Percentiles rank a stretch among this genome's conserved stretches.
phyloP scores from a whole-genome alignment of 1,140 invertebrate species.

The Yoshiicerus persimilis region DNA sequence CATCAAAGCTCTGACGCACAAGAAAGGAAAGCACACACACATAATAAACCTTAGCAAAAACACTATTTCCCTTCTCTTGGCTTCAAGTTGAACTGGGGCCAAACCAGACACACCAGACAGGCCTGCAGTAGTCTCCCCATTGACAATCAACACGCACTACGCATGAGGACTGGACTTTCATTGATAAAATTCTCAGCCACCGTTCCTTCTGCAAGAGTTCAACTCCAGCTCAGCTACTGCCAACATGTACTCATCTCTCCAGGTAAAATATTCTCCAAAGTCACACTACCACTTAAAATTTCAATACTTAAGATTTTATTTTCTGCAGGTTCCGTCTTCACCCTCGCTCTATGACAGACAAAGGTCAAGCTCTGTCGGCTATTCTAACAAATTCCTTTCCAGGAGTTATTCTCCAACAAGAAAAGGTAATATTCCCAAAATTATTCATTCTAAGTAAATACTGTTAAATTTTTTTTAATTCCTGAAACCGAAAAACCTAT shows the following conservation, averaged over 20 bases:
- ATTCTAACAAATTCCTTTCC: neutral
- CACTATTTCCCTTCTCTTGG: too few species aligned
- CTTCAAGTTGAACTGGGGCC: too few species aligned
- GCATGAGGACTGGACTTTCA: neutral
- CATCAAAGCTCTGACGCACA: neutral
- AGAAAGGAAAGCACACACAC: neutral
- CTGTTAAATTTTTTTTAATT: neutral
- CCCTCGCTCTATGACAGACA: neutral
- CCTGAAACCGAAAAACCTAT: too few species aligned
- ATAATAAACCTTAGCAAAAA: too few species aligned
- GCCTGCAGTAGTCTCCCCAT: neutral
- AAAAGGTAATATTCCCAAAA: neutral
- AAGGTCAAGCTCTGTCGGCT: neutral
- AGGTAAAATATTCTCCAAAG: neutral
- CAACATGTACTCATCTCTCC: neutral
- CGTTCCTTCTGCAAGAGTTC: neutral
- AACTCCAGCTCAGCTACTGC: neutral
- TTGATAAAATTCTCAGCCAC: neutral
- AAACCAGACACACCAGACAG: neutral
- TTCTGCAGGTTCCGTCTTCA: neutral
- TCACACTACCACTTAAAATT: neutral
- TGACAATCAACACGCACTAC: neutral
- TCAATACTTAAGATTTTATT: neutral
- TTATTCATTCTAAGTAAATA: neutral
- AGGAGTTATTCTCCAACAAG: neutral